These are phyloP conservation scores for Xerus inauris DNA, from an alignment of 2,113 vertebrate genomes.

Conservation along the genomic window DNA sequence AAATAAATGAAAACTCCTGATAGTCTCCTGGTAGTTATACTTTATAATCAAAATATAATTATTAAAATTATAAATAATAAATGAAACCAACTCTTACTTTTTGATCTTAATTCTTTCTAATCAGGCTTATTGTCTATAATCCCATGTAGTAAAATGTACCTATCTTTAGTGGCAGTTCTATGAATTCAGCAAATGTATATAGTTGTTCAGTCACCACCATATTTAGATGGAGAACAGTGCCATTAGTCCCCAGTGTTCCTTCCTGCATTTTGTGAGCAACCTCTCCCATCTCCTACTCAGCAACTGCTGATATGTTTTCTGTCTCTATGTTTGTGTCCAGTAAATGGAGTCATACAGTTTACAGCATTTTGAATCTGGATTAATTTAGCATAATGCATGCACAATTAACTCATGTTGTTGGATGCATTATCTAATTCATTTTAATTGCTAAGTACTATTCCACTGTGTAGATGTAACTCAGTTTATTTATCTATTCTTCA, in stretches of 20 bases:
- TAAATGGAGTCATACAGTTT: not conserved
- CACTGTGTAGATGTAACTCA: not conserved
- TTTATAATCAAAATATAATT: conserved; percentile 23
- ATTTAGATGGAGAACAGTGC: not conserved
- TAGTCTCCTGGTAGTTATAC: not conserved
- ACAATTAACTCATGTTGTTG: not conserved
- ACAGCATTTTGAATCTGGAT: not conserved
- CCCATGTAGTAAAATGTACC: not conserved
- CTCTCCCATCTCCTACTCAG: not conserved
- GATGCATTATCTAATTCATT: not conserved
- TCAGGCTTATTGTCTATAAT: not conserved
- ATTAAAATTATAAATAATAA: not conserved
- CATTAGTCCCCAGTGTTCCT: not conserved
- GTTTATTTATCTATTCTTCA: not conserved
- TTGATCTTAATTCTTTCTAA: not conserved
- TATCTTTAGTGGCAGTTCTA: no score
- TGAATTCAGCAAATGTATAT: no score
- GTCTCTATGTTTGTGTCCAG: not conserved
- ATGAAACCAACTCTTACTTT: not conserved
- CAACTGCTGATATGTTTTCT: not conserved
- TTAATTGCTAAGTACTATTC: not conserved
- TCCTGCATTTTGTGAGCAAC: not conserved
- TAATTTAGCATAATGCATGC: not conserved
- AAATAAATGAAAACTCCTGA: not conserved
- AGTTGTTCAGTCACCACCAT: not conserved